Evolutionary conservation across 2,113 vertebrate species (phyloP).

Genomic region (Speoplatyrhinus poulsoni): DNA sequence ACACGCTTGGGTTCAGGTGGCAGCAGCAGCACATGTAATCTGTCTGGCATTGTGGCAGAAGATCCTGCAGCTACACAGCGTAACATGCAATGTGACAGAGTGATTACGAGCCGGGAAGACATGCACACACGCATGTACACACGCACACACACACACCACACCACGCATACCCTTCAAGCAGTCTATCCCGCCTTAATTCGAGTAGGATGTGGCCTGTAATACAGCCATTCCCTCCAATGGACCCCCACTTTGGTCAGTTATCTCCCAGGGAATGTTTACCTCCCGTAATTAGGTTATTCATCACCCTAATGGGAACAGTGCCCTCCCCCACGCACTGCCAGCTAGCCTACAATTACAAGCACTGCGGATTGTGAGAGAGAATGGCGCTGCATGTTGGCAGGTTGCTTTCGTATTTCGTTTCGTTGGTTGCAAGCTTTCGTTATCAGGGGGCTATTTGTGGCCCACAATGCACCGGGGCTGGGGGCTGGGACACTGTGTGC

Average conservation of each 20-base stretch:
- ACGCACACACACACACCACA: slow-evolving; percentile 17
- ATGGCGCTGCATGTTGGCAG: slow-evolving; percentile 36
- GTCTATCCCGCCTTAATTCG: slow-evolving; percentile 37
- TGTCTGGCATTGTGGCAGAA: background rate
- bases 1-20: background rate
- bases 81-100: slow-evolving; percentile 10
- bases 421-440: slow-evolving; percentile 61
- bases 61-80: background rate
- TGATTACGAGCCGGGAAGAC: background rate
- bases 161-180: slow-evolving; percentile 29
- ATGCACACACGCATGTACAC: background rate
- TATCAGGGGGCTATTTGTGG: slow-evolving; percentile 30
- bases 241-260: slow-evolving; percentile 61
- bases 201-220: slow-evolving; percentile 50
- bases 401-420: too few relatives aligned
- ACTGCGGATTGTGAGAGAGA: slow-evolving; percentile 43
- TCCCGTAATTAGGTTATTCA: slow-evolving; percentile 75
- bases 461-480: slow-evolving; percentile 24
- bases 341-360: slow-evolving; percentile 44
- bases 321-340: slow-evolving; percentile 43
- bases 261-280: slow-evolving; percentile 69
- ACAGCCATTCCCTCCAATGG: slow-evolving; percentile 47
- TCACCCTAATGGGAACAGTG: slow-evolving; percentile 75
- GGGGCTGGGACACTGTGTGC: slow-evolving; percentile 10
- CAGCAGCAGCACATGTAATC: background rate